These are phyloP conservation scores for Ictidomys tridecemlineatus DNA, from an alignment of 2,113 vertebrate genomes.

Conservation along the genomic window DNA sequence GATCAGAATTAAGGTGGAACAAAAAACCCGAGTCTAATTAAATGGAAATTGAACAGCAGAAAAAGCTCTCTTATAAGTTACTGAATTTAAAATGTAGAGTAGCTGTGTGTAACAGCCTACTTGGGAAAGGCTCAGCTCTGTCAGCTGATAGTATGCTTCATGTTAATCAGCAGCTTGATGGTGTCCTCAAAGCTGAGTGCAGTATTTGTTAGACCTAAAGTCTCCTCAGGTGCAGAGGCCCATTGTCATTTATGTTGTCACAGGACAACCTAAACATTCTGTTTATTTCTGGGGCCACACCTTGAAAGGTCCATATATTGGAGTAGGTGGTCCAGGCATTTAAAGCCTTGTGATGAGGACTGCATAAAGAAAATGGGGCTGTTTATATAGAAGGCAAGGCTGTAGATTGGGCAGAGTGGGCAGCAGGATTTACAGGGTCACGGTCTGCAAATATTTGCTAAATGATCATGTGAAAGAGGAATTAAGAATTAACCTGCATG, in stretches of 20 bases:
- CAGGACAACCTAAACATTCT: background rate
- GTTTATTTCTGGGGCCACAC: background rate
- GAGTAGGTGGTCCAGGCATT: background rate
- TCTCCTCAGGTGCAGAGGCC: background rate
- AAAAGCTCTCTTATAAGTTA: background rate
- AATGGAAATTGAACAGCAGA: constrained; percentile 10
- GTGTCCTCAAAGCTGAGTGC: background rate
- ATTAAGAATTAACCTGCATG: background rate
- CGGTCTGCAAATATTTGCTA: constrained; percentile 11
- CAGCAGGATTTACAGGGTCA: background rate
- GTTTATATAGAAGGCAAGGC: background rate
- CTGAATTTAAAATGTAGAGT: background rate
- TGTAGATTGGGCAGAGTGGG: background rate
- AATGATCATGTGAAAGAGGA: background rate
- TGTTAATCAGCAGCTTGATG: background rate
- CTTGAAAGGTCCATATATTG: background rate
- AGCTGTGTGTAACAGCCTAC: background rate
- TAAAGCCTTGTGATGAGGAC: background rate
- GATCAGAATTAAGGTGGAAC: constrained; percentile 30
- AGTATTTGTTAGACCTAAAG: background rate
- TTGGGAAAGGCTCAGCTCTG: background rate
- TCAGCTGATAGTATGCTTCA: background rate
- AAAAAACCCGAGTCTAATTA: background rate
- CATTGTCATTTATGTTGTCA: background rate
- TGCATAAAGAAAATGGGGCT: background rate